These are phyloP conservation scores for Eupithecia exiguata DNA, from an alignment of 2,888 invertebrate genomes.

Conservation along the genomic window DNA sequence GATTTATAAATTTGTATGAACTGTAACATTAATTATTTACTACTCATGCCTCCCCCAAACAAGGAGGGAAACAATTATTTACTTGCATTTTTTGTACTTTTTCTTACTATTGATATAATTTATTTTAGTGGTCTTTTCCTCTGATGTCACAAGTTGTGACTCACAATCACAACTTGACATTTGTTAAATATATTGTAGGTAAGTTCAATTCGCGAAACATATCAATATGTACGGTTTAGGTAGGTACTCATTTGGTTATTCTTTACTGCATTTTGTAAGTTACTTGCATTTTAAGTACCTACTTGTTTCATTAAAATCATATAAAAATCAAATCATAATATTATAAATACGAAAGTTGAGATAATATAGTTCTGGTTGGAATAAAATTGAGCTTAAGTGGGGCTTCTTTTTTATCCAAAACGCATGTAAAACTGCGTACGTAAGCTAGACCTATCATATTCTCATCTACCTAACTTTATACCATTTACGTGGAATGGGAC, in stretches of 20 bases:
- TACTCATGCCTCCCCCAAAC: neutral
- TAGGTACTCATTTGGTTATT: neutral
- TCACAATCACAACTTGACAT: neutral
- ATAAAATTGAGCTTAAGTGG: neutral
- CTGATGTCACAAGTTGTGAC: neutral
- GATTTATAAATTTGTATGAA: slow-evolving; percentile 16
- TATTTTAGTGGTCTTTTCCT: neutral
- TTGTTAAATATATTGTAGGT: neutral
- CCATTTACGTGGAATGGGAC: slow-evolving; percentile 57
- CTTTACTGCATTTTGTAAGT: neutral
- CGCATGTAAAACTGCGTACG: neutral
- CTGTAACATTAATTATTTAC: slow-evolving; percentile 7
- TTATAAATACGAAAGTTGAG: neutral
- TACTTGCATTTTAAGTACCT: slow-evolving; percentile 1
- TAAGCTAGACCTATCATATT: neutral
- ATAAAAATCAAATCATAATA: neutral
- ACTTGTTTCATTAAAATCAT: neutral
- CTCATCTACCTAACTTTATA: neutral
- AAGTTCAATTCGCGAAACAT: slow-evolving; percentile 12
- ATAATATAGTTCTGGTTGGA: neutral
- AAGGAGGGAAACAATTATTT: neutral
- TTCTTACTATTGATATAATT: neutral
- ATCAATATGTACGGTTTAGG: slow-evolving; percentile 10
- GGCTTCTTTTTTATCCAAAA: neutral
- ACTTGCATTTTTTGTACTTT: neutral